Base-by-base conservation (phyloP, 2,797 vertebrate genomes). In the Tarsius wallacei region DNA sequence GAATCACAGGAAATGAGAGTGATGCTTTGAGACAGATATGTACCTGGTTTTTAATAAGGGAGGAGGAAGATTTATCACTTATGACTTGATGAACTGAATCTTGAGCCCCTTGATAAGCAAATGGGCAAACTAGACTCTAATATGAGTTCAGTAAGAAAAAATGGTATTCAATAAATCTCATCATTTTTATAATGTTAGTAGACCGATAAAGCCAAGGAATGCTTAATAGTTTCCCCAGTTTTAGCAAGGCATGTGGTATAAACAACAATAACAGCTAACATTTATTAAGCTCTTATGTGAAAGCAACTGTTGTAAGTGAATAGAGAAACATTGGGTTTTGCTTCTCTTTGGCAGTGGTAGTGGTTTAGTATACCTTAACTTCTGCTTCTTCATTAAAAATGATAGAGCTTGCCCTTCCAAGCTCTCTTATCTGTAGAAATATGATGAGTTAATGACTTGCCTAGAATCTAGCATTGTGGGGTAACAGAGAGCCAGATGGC, bases 131-230 rank as follows among this genome's bases (percentile, higher is more conserved):
- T 19, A 64, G 49, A 82, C n/a, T 70, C 49, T 57, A 31, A n/a
- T 57, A 16, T 80, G 71, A 73, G 73, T 63, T 94, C 77, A 51
- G 55, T 68, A 90, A 36, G 66, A 70, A 82, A 66, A 87, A 92
- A 63, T 73, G 61, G 0, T 21, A 55, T 51, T 95, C 88, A 26
- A 36, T 77, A 28, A 74, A 3, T 49, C 47, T 95, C 51, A 49
- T 82, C 6, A 71, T 76, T 76, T 87, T 84, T 77, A 51, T 57
- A 61, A 51, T 78, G 24, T 68, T 73, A 76, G 22, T 51, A 81
- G 66, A 16, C 33, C n/a, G 13, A 88, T 28, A 53, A 22, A 10
- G 33, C 80, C 66, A 51, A 92, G 81, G 94, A 91, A 85, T 74
- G 26, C 22, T 73, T 86, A 68, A 11, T 82, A n/a, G 59, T 70